Conservation (phyloP, 2,113 vertebrate genomes). For the Boulengerochromis microlepis region DNA sequence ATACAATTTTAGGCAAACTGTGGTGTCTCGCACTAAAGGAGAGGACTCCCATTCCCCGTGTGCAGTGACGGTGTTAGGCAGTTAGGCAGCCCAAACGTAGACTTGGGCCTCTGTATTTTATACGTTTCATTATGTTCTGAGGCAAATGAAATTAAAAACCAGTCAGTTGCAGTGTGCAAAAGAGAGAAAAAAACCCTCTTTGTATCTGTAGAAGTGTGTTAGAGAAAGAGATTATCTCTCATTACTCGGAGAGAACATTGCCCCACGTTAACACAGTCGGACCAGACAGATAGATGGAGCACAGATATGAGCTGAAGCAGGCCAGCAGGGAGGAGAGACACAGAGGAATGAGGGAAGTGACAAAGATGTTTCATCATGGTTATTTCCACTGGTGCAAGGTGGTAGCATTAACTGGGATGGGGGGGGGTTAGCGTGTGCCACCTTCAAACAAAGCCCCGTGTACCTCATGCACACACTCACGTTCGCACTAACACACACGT, state of each 20-base stretch:
- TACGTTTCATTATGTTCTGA: conserved; percentile 70
- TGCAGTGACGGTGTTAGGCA: conserved; percentile 6
- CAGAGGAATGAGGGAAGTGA: conserved; percentile 51
- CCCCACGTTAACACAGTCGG: conserved; percentile 32
- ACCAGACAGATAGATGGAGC: conserved; percentile 54
- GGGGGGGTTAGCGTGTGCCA: conserved; percentile 28
- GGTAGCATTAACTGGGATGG: conserved; percentile 20
- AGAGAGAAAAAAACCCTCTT: background rate
- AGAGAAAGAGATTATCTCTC: conserved; percentile 29
- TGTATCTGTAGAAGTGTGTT: conserved; percentile 7
- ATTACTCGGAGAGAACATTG: conserved; percentile 42
- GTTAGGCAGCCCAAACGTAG: conserved; percentile 21
- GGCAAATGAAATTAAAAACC: conserved; percentile 66
- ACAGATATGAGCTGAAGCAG: conserved; percentile 29
- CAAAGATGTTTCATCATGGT: conserved; percentile 71
- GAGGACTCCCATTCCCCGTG: background rate
- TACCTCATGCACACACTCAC: conserved; percentile 25
- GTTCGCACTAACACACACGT: conserved; percentile 15
- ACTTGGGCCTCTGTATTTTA: conserved; percentile 58
- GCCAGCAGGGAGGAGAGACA: conserved; percentile 36
- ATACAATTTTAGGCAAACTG: background rate
- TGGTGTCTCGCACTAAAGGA: background rate
- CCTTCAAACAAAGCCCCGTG: conserved; percentile 71
- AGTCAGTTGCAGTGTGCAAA: conserved; percentile 15
- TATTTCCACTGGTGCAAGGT: conserved; percentile 55